A percentile compares a stretch with the other conserved stretches of the same genome.
These are phyloP conservation scores for Scopus umbretta DNA, from an alignment of 2,113 vertebrate species.

Conservation along the genomic window DNA sequence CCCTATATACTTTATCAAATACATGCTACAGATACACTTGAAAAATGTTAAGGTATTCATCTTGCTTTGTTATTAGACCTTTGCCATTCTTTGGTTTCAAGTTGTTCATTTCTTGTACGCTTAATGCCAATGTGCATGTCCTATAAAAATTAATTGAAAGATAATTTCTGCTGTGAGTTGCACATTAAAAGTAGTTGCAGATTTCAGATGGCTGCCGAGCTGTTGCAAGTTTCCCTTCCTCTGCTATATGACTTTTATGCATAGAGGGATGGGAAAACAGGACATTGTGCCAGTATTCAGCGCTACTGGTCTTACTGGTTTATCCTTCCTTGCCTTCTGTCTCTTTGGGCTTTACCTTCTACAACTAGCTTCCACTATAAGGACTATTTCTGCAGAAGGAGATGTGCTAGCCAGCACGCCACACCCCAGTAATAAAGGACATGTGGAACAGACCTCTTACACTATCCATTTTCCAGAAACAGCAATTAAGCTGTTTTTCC, in stretches of 20 bases:
- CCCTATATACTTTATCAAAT: neutral
- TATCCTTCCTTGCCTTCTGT: neutral
- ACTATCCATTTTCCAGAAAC: neutral
- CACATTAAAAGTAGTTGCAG: neutral
- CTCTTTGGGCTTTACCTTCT: neutral
- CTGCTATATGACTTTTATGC: neutral
- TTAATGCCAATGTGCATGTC: neutral
- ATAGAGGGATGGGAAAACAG: neutral
- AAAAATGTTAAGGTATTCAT: neutral
- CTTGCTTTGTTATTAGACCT: neutral
- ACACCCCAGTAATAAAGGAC: neutral
- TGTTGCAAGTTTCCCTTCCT: neutral
- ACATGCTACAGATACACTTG: neutral
- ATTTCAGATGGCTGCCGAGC: neutral
- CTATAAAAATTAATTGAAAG: neutral
- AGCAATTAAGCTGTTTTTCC: neutral
- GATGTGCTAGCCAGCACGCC: neutral
- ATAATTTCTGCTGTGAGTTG: neutral
- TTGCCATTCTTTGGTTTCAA: neutral
- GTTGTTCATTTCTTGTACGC: neutral
- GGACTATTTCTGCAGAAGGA: neutral
- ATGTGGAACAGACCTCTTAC: neutral
- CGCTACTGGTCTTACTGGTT: neutral
- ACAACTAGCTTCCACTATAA: neutral
- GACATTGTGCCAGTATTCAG: neutral